These are phyloP conservation scores for Poeciliopsis infans DNA, from an alignment of 2,797 vertebrate species.

Conservation along the genomic window DNA sequence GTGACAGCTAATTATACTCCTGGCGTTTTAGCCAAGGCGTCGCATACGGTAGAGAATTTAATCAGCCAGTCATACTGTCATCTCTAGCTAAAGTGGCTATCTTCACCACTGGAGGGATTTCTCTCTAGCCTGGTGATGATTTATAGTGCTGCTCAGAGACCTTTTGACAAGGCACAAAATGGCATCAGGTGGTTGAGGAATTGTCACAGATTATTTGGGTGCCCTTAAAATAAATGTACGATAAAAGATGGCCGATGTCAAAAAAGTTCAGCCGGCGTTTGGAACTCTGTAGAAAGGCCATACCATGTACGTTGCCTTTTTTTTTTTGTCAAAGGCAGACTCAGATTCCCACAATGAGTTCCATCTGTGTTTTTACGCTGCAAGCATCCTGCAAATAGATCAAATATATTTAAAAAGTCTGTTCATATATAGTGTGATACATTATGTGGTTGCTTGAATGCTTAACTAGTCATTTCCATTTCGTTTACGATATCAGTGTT, in stretches of 20 bases:
- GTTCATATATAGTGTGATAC: background rate
- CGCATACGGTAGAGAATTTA: background rate
- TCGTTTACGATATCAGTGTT: background rate
- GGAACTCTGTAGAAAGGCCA: background rate
- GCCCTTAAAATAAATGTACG: conserved; percentile 4
- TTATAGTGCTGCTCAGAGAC: background rate
- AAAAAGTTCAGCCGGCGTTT: background rate
- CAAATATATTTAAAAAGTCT: background rate
- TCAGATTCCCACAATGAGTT: background rate
- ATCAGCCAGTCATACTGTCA: background rate
- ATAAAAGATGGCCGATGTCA: background rate
- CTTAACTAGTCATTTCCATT: background rate
- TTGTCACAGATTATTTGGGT: background rate
- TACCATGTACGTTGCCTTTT: background rate
- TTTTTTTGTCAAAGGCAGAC: background rate
- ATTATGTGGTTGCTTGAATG: background rate
- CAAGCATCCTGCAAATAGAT: background rate
- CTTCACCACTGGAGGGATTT: background rate
- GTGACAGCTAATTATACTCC: background rate
- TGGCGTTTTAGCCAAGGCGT: background rate
- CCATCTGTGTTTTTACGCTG: background rate
- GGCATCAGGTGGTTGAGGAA: background rate
- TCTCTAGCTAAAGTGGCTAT: background rate
- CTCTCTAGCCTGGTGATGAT: background rate
- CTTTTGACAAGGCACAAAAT: background rate